Evolutionary conservation across 2,797 vertebrate genomes (phyloP).

Genomic region (Aulostomus chinensis): DNA sequence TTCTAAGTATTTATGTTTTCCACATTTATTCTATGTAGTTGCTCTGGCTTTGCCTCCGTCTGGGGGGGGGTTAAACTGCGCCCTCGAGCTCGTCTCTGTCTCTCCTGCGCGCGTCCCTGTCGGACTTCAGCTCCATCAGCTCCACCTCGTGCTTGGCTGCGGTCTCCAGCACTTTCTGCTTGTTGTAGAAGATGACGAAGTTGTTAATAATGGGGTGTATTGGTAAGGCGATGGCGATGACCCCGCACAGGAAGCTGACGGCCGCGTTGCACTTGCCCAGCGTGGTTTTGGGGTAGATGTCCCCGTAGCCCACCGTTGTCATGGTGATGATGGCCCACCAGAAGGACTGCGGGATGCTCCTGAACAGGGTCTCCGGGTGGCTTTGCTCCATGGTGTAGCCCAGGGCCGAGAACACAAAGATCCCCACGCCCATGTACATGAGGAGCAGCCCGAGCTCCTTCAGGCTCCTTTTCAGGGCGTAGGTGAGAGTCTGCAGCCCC

Average conservation of each 20-base stretch:
- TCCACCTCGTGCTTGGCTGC: constrained; percentile 95
- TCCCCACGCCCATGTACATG: constrained; percentile 97
- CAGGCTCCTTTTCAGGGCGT: constrained; percentile 94
- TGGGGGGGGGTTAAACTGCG: too few species aligned
- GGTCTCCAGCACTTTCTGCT: constrained; percentile 93
- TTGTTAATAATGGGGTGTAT: constrained; percentile 99
- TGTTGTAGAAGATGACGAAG: constrained; percentile 96
- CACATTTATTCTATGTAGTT: too few species aligned
- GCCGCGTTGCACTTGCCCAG: constrained; percentile 96
- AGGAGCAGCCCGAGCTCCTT: constrained; percentile 95
- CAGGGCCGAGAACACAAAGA: constrained; percentile 96
- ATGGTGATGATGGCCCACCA: constrained; percentile 99
- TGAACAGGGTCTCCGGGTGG: constrained; percentile 94
- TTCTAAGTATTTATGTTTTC: too few species aligned
- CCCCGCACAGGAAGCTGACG: constrained; percentile 95
- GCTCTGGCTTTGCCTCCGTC: too few species aligned
- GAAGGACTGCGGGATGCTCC: constrained; percentile 97
- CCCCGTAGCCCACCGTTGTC: constrained; percentile 97
- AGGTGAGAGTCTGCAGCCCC: constrained; percentile 94
- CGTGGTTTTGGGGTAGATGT: constrained; percentile 97
- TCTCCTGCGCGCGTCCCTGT: constrained; percentile 60
- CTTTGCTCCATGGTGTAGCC: constrained; percentile 97
- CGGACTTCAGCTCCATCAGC: constrained; percentile 91
- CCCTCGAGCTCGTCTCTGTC: constrained; percentile 14
- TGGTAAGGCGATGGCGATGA: constrained; percentile 95